These are phyloP conservation scores for Oxystoma pomonae DNA, from an alignment of 2,888 invertebrate genomes.

Conservation along the genomic window DNA sequence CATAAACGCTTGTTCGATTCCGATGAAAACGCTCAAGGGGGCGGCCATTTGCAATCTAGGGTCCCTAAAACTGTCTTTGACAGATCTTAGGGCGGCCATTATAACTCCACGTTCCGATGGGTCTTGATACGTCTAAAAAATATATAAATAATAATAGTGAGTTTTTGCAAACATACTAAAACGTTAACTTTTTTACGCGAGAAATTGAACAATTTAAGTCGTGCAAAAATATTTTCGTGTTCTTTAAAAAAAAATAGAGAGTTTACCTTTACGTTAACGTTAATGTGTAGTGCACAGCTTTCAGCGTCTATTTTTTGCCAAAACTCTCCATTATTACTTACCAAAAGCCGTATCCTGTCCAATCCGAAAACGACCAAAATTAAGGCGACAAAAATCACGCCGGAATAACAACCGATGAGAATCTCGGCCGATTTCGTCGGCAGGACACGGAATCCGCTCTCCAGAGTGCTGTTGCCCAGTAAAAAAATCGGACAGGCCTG, in stretches of 20 bases:
- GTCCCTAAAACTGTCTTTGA: conserved; percentile 55
- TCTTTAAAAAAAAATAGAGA: too few species aligned
- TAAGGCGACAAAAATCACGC: conserved; percentile 46
- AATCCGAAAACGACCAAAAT: conserved; percentile 42
- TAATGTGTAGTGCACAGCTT: too few species aligned
- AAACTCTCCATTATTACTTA: too few species aligned
- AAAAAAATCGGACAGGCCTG: conserved; percentile 51
- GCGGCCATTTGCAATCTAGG: conserved; percentile 65
- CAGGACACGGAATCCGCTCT: conserved; percentile 35
- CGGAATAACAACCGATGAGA: conserved; percentile 46
- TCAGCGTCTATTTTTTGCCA: too few species aligned
- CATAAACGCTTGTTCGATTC: conserved; percentile 81
- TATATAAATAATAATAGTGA: too few species aligned
- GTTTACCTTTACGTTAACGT: too few species aligned
- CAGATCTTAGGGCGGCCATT: conserved; percentile 49
- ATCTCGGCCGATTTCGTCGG: conserved; percentile 43
- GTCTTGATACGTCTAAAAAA: conserved; percentile 51
- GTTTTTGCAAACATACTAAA: too few species aligned
- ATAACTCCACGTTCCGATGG: conserved; percentile 46
- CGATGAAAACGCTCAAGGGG: conserved; percentile 76
- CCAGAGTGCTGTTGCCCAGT: conserved; percentile 24
- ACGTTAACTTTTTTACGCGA: too few species aligned
- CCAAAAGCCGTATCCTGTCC: conserved; percentile 55
- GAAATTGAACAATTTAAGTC: too few species aligned
- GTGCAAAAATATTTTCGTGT: too few species aligned